Evolutionary conservation across 2,113 vertebrate genomes (phyloP).

Genomic region (Chloebia gouldiae): DNA sequence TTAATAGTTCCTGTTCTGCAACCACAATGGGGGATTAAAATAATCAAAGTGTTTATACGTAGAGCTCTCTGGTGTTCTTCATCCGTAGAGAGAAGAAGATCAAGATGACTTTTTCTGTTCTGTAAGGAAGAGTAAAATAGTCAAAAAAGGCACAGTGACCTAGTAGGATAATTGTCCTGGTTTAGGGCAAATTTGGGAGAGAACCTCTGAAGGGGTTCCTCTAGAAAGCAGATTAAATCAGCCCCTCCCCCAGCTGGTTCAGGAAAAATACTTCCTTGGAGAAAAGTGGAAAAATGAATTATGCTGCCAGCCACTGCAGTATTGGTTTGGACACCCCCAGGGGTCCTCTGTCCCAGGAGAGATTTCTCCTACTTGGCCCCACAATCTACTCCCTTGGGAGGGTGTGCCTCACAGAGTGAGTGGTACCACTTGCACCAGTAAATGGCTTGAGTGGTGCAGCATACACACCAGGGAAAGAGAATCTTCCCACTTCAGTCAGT

Average conservation of each 20-base stretch:
- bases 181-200: not conserved
- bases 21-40: not conserved
- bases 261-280: not conserved
- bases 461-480: not conserved
- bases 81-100: not conserved
- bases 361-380: fast-evolving
- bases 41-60: not conserved
- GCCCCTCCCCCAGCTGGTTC: not conserved
- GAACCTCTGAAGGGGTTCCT: not conserved
- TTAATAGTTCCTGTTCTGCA: not conserved
- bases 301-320: not conserved
- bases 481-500: not conserved
- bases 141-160: not conserved
- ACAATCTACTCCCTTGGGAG: fast-evolving
- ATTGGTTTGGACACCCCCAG: not conserved
- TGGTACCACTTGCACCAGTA: not conserved
- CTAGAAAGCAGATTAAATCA: not conserved
- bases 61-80: not conserved
- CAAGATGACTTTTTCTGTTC: not conserved
- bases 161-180: not conserved
- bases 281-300: not conserved
- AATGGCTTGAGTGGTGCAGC: not conserved
- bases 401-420: not conserved
- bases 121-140: not conserved
- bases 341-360: not conserved